phyloP scores from a whole-genome alignment of 2,797 vertebrate genomes.

The Acanthopagrus latus region DNA sequence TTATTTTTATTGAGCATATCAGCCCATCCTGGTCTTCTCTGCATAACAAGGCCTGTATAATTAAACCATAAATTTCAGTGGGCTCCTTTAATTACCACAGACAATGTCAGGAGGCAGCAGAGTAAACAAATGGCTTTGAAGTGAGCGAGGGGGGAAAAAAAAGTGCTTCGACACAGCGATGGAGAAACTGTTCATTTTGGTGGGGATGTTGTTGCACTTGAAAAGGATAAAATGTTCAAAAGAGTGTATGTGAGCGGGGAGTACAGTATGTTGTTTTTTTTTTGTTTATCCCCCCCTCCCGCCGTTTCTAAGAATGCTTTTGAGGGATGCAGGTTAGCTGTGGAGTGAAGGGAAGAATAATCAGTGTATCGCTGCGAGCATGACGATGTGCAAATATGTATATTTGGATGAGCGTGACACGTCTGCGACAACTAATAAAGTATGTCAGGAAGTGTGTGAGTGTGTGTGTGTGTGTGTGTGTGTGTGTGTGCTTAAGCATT shows the following conservation, averaged over 20 bases:
- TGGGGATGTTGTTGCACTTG: constrained; percentile 77
- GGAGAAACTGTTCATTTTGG: constrained; percentile 80
- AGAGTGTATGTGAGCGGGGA: constrained; percentile 65
- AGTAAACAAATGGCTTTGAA: constrained; percentile 85
- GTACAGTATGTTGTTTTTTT: constrained; percentile 64
- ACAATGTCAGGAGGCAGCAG: constrained; percentile 84
- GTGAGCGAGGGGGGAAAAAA: constrained; percentile 73
- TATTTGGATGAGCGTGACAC: constrained; percentile 54
- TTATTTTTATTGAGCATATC: constrained; percentile 85
- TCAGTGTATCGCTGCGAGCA: constrained; percentile 61
- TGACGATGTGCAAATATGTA: constrained; percentile 68
- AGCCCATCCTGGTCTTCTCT: constrained; percentile 81
- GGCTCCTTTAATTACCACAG: constrained; percentile 85
- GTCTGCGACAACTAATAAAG: constrained; percentile 52
- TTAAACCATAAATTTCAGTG: constrained; percentile 86
- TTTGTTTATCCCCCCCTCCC: constrained; percentile 6
- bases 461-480: constrained; percentile 10
- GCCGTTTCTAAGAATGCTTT: constrained; percentile 67
- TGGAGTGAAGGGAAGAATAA: constrained; percentile 71
- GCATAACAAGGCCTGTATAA: constrained; percentile 85
- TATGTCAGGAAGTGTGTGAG: constrained; percentile 30
- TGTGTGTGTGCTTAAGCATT: constrained; percentile 32
- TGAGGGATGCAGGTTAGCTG: constrained; percentile 79
- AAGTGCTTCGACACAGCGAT: constrained; percentile 72
- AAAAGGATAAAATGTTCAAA: constrained; percentile 80